Evolutionary conservation across 2,888 invertebrate genomes (phyloP), one percentile per base, ranked within the genome.

Genomic region (Ochlodes sylvanus): DNA sequence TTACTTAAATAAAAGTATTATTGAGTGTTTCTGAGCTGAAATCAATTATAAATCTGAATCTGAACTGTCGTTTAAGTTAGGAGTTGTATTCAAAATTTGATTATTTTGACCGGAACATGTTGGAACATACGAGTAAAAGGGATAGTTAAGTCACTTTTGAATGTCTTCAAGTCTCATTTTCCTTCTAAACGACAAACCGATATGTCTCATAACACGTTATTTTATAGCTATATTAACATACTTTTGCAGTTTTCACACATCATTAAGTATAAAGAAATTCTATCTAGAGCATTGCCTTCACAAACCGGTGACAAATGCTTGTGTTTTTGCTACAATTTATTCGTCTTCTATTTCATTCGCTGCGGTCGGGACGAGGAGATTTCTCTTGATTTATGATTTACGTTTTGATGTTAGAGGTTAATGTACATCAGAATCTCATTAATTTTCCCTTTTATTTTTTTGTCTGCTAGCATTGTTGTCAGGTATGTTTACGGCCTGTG

Each of bases 191-290:
- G 58, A n/a, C 42, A 27, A 44, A 55, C 55, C 63, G 44, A 60
- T 55, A 44, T n/a, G 54, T 50, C 65, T 38, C 50, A 12, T 57
- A 52, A 41, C 65, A 57, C 38, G 15, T 47, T 50, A 38, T 56
- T 58, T 65, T 58, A 65, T 65, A 38, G 57, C 41, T 34, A 41
- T 50, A 60, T 60, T 66, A 66, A 66, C 66, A 66, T 66, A 52
- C 52, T 54, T 66, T 42, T 60, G 52, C 66, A 60, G 52, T 54
- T 66, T 66, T 60, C 66, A 66, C 60, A 61, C 60, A 55, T 61
- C 66, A 61, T 67, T 67, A 61, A 61, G 44, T 44, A 55, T 50
- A 61, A 47, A 60, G 66, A 61, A 44, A 61, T 54, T 67, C 32
- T 55, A 67, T 61, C 66, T 67, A 52, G 61, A 60, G 66, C 61